Evolutionary conservation across 2,113 vertebrate genomes (phyloP), one percentile per base, ranked within the genome.

Genomic region (Chaetodon auriga): DNA sequence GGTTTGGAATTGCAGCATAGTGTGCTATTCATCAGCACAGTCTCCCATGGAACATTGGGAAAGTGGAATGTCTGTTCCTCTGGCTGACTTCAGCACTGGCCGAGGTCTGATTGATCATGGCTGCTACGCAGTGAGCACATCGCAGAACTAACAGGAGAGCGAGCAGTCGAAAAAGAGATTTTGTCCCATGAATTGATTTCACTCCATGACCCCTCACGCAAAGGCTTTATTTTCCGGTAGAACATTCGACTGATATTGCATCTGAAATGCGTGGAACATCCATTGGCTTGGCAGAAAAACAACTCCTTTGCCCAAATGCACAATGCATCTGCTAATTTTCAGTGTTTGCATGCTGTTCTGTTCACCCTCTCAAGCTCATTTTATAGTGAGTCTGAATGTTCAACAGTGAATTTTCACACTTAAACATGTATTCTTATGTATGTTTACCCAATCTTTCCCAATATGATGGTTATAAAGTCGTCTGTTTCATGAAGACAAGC

Each of bases 31-130:
- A 45, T 94, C 90, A 93, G 80, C 23, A 91, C 84, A 91, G 86
- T 86, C 78, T 86, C 90, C 74, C 95, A 95, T 96, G 95, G 95
- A 95, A 94, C 94, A 94, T 89, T 93, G 92, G 91, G 90, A 95
- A 92, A 88, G 88, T 93, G 94, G 94, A 94, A 95, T 95, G 94
- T 90, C 87, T 92, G 90, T 89, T 95, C 92, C 90, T 93, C 95
- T 92, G 94, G 92, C 94, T 94, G 65, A 92, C 66, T 94, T 90
- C 81, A 93, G 94, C 93, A 86, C 64, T 71, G 92, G 90, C 78
- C 78, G 82, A 88, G 94, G 91, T 83, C 94, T 84, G 93, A 94
- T 89, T 95, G 93, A 94, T 94, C 95, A 94, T 80, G 51, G 88
- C 85, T 85, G 87, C 74, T 76, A 21, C 45, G 10, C 46, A 68